These are phyloP conservation scores for Stegostoma tigrinum DNA, from an alignment of 2,113 vertebrate species.

Conservation along the genomic window DNA sequence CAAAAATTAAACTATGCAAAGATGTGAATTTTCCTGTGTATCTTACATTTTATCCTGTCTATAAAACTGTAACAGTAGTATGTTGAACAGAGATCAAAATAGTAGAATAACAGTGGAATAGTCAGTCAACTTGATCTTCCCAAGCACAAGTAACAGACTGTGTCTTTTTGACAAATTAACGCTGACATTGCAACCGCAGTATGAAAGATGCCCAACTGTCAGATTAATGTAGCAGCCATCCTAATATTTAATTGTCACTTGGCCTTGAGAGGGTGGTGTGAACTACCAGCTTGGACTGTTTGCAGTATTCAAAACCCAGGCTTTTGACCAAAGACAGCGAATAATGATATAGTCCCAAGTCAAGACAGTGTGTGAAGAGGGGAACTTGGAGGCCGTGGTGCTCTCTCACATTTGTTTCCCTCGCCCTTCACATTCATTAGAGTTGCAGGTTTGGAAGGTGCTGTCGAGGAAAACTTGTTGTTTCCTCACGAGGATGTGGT, in stretches of 20 bases:
- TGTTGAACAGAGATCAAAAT: background rate
- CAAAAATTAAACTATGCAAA: background rate
- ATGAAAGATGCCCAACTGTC: slow-evolving; percentile 38
- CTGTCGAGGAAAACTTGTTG: no score
- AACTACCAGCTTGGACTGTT: no score
- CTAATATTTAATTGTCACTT: background rate
- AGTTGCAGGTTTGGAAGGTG: no score
- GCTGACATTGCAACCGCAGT: background rate
- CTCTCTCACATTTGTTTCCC: no score
- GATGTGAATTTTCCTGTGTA: background rate
- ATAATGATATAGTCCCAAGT: no score
- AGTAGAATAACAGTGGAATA: background rate
- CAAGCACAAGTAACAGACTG: slow-evolving; percentile 14
- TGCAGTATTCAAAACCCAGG: no score
- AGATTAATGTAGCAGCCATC: slow-evolving; percentile 41
- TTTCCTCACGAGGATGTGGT: background rate
- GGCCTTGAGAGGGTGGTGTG: no score
- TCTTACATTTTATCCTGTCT: no score
- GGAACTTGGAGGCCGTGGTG: no score
- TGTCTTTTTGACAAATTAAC: slow-evolving; percentile 36
- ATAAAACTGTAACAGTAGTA: background rate
- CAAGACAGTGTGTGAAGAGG: no score
- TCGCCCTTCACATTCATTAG: no score
- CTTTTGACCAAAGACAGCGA: no score
- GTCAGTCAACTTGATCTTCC: background rate